A percentile compares a stretch with the other conserved stretches of the same genome.
phyloP scores from a whole-genome alignment of 2,797 vertebrate genomes.

The Telmatherina bonti region DNA sequence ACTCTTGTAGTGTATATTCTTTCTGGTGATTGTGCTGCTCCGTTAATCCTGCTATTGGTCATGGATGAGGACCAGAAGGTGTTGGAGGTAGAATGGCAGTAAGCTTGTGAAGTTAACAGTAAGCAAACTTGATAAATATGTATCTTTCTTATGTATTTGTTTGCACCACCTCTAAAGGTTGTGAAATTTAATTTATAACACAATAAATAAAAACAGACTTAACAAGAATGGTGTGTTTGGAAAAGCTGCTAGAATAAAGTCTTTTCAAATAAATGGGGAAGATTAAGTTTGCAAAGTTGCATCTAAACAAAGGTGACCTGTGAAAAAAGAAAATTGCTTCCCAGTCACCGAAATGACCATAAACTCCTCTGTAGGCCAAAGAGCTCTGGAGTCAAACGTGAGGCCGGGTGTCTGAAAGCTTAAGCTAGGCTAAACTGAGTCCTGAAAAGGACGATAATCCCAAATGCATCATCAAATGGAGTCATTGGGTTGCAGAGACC shows the following conservation, averaged over 20 bases:
- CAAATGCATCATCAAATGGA: not conserved
- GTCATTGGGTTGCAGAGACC: not conserved
- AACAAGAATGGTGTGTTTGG: no score
- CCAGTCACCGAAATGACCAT: no score
- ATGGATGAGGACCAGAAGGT: constrained; percentile 23
- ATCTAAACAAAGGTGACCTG: not conserved
- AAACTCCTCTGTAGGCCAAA: no score
- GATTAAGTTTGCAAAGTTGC: not conserved
- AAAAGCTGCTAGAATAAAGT: not conserved
- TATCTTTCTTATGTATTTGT: not conserved
- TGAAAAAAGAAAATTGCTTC: not conserved
- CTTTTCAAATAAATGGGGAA: not conserved
- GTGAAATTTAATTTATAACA: not conserved
- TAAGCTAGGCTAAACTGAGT: not conserved
- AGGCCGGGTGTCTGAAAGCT: not conserved
- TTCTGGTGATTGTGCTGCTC: constrained; percentile 77
- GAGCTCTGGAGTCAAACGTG: no score
- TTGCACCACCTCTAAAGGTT: not conserved
- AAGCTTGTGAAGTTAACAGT: not conserved
- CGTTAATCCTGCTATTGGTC: constrained; percentile 55
- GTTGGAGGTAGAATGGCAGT: constrained; percentile 10
- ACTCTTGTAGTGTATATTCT: constrained; percentile 49
- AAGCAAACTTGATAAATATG: constrained; percentile 53
- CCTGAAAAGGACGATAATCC: not conserved
- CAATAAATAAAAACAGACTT: not conserved